Percentiles rank a stretch among this genome's conserved stretches.
Conservation (phyloP, 2,888 invertebrate species). For the Hemistola chrysoprasaria region DNA sequence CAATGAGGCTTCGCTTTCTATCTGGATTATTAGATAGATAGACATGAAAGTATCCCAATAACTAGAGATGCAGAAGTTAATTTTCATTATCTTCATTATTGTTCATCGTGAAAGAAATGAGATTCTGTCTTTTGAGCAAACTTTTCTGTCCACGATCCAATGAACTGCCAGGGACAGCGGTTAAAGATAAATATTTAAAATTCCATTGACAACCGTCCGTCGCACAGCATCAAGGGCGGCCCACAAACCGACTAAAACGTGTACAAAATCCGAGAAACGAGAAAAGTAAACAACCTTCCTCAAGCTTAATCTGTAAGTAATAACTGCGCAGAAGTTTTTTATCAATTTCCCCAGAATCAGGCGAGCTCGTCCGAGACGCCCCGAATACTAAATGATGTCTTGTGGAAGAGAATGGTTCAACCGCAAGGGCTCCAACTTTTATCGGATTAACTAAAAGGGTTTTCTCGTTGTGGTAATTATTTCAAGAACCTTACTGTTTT, state of each 20-base stretch:
- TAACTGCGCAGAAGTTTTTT: slow-evolving; percentile 22
- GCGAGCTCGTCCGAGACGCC: slow-evolving; percentile 24
- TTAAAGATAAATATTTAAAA: too few species aligned
- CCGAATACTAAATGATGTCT: slow-evolving; percentile 30
- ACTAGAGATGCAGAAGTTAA: too few species aligned
- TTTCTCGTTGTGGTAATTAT: slow-evolving; percentile 46
- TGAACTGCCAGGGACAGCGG: too few species aligned
- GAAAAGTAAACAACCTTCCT: slow-evolving; percentile 12
- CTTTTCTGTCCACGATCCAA: too few species aligned
- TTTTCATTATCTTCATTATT: too few species aligned
- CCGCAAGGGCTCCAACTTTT: slow-evolving; percentile 44
- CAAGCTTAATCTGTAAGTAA: slow-evolving; percentile 26
- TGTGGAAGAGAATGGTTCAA: slow-evolving; percentile 31
- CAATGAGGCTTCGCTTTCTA: too few species aligned
- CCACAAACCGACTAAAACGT: neutral
- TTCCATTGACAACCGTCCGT: neutral
- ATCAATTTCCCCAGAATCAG: slow-evolving; percentile 23
- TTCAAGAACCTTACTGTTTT: slow-evolving; percentile 42
- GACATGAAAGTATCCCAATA: too few species aligned
- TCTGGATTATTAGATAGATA: too few species aligned
- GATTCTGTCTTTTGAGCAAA: too few species aligned
- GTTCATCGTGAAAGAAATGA: too few species aligned
- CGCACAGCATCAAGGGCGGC: neutral
- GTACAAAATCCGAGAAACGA: slow-evolving; percentile 13
- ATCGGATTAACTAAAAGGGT: slow-evolving; percentile 56